Conservation (phyloP, 1,140 invertebrate species). For the Hylaeus anthracinus region DNA sequence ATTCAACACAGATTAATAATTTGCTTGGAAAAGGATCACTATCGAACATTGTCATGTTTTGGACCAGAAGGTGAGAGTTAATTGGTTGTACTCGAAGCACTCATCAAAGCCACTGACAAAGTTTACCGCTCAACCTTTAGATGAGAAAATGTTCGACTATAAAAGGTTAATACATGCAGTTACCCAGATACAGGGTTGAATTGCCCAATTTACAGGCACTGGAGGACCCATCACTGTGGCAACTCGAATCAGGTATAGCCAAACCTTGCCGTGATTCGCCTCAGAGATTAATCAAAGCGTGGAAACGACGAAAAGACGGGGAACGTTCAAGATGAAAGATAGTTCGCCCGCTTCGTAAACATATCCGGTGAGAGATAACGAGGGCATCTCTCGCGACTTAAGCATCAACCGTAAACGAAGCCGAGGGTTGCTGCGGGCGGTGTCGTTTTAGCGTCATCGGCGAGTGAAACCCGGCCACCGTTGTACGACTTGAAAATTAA, state of each 20-base stretch:
- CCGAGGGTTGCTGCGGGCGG: slow-evolving; percentile 9
- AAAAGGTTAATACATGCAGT: too few relatives aligned
- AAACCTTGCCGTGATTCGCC: slow-evolving; percentile 8
- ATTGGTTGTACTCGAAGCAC: too few relatives aligned
- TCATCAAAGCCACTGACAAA: too few relatives aligned
- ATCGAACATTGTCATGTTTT: too few relatives aligned
- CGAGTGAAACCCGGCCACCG: not conserved
- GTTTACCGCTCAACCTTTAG: too few relatives aligned
- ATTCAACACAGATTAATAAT: too few relatives aligned
- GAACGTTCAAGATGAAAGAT: slow-evolving; percentile 26
- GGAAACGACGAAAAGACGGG: slow-evolving; percentile 7
- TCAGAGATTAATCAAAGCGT: slow-evolving; percentile 16
- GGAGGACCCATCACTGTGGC: too few relatives aligned
- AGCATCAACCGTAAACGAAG: slow-evolving; percentile 32
- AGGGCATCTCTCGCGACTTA: slow-evolving; percentile 11
- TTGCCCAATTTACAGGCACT: too few relatives aligned
- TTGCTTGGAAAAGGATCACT: too few relatives aligned
- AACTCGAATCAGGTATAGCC: not conserved
- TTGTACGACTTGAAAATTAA: slow-evolving; percentile 51
- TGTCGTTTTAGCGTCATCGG: slow-evolving; percentile 24
- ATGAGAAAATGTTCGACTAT: too few relatives aligned
- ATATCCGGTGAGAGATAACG: slow-evolving; percentile 37
- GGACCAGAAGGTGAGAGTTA: too few relatives aligned
- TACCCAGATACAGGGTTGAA: too few relatives aligned
- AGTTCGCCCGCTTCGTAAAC: slow-evolving; percentile 31